A percentile compares a stretch with the other conserved stretches of the same genome.
Conservation (phyloP, 2,113 vertebrate genomes). For the Oostethus manadensis region DNA sequence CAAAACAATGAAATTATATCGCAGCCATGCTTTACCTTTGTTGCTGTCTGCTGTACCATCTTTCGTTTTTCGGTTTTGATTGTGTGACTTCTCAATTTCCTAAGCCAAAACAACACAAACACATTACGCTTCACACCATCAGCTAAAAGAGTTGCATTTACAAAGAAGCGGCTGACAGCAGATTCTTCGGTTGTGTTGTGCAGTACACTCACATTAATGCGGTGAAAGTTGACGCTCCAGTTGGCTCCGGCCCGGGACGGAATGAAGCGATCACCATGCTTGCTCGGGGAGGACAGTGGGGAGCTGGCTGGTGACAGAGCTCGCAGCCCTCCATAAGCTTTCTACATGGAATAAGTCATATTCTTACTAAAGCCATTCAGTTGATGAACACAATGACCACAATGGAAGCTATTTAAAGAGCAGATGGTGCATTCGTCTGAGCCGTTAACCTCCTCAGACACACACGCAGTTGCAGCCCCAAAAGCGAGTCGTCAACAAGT, state of each 20-base stretch:
- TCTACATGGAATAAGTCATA: constrained; percentile 50
- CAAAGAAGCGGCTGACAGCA: neutral
- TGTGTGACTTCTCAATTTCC: constrained; percentile 98
- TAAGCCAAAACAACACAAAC: constrained; percentile 42
- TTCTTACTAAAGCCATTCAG: constrained; percentile 37
- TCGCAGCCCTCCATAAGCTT: constrained; percentile 78
- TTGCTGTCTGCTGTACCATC: constrained; percentile 92
- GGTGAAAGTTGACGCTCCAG: constrained; percentile 98
- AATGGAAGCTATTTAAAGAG: constrained; percentile 30
- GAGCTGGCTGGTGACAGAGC: constrained; percentile 91
- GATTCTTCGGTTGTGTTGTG: neutral
- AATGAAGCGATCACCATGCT: constrained; percentile 95
- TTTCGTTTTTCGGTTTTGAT: constrained; percentile 97
- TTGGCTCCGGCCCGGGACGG: constrained; percentile 95
- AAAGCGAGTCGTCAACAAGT: constrained; percentile 44
- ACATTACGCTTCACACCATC: constrained; percentile 1
- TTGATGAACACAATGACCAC: constrained; percentile 18
- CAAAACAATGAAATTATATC: neutral
- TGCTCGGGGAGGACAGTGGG: constrained; percentile 93
- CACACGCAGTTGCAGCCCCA: constrained; percentile 28
- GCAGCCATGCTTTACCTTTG: constrained; percentile 78
- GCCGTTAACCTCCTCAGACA: constrained; percentile 37
- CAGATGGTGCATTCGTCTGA: constrained; percentile 49
- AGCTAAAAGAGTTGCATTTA: neutral
- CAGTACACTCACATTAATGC: constrained; percentile 84